Percentiles rank a stretch among this genome's conserved stretches.
Conservation (phyloP, 2,113 vertebrate species). For the Thomomys bottae region DNA sequence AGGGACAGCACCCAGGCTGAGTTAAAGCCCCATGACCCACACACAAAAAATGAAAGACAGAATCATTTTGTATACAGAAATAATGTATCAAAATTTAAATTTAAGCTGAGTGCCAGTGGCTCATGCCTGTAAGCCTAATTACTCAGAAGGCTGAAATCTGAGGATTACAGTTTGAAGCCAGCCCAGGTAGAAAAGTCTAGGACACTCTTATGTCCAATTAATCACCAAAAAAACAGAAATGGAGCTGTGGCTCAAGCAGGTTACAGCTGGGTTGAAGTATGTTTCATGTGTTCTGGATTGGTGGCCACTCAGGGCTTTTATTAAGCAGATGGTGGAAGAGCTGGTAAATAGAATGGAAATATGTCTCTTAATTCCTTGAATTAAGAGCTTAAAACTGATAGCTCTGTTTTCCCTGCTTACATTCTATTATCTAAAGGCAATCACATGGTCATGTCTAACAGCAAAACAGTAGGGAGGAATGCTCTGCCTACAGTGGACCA, state of each 20-base stretch:
- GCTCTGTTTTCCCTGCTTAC: background rate
- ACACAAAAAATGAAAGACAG: background rate
- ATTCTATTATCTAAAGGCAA: too few relatives aligned
- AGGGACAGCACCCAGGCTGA: too few relatives aligned
- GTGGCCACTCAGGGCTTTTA: background rate
- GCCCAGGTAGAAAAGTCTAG: too few relatives aligned
- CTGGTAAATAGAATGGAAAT: background rate
- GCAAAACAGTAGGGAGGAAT: background rate
- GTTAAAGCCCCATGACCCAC: too few relatives aligned
- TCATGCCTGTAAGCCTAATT: too few relatives aligned
- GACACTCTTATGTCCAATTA: too few relatives aligned
- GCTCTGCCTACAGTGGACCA: background rate
- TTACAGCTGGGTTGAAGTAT: background rate
- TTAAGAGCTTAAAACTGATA: background rate
- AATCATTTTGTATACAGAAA: conserved; percentile 23
- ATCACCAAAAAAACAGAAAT: background rate
- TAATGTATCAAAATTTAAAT: background rate
- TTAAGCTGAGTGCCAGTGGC: too few relatives aligned
- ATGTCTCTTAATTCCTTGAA: background rate
- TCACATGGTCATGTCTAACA: too few relatives aligned
- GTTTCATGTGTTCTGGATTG: background rate
- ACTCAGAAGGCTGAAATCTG: too few relatives aligned
- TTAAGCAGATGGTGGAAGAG: background rate
- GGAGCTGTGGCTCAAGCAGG: background rate
- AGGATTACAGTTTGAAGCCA: too few relatives aligned